Base-by-base conservation (phyloP, 1,140 invertebrate genomes). In the Drosophila lacteicornis region DNA sequence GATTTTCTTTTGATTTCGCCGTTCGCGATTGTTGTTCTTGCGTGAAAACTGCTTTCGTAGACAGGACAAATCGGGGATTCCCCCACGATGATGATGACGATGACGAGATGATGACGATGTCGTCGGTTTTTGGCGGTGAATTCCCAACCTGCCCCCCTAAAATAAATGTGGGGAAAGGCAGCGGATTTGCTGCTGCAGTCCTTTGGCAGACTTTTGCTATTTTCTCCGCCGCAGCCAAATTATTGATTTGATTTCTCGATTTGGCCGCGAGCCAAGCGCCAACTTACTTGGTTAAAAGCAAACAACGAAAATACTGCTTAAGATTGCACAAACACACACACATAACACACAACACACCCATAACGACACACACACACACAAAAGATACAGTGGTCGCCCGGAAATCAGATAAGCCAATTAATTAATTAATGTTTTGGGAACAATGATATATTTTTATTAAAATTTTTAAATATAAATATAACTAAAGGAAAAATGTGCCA, bases 31-130 rank as follows among this genome's bases (percentile, higher is more conserved):
- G 47, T 78, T 83, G 47, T 59, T 77, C 50, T 60, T 69, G 62
- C 40, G 51, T 71, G 65, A 57, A 71, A 56, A 68, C 33, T 49
- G 74, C 46, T 73, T 45, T 74, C 67, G 79, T 53, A 91, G 86
- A 86, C 86, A 82, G 76, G 67, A 82, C 80, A 78, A 91, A 82
- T 61, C 67, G 55, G 86, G 86, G 81, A 86, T 90, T 79, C 68
- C 77, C 86, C 76, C 58, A 61, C 33, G 53, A 53, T 4, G 22
- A 40, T 69, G 75, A 61, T 53, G 47, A 60, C 46, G 50, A 30
- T 70, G 38, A 77, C 30, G 45, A 50, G 42, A 71, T 66, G 55
- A 67, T 55, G 68, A 50, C 70, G 43, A 46, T 76, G 66, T 70
- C 68, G 75, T 76, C 55, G 61, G 56, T 58, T 49, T 67, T 49